Base-by-base conservation (phyloP, 2,888 invertebrate genomes). In the Druceiella hillmani region DNA sequence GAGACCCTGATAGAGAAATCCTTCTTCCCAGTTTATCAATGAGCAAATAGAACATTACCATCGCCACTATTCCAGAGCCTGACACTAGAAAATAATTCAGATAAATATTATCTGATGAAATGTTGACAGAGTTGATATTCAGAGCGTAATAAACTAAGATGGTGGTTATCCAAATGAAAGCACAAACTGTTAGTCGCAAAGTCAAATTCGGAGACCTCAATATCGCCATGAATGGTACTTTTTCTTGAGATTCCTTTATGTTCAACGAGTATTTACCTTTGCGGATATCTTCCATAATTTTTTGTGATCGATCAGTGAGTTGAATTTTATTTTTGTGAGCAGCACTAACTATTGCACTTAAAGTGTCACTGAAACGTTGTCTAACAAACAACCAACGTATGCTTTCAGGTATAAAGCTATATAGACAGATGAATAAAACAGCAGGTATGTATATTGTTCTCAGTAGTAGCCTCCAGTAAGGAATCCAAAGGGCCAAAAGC, bases 61-160 rank as follows among this genome's bases (percentile, higher is more conserved):
- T 77, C 1, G 75, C 79, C 1, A 81, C 81, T 36, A 80, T 70
- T 53, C 81, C 81, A 9, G 76, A 65, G n/a, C 13, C 27, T 6
- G 13, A 27, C 27, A 27, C 27, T 7, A 27, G 12, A 6, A 27
- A 13, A 10, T 14, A 27, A 9, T 27, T 75, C 50, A 82, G 82
- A 55, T 81, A 82, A 4, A 77, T 50, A 52, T 81, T 81, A 50
- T 80, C 81, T 26, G 73, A 67, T 15, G 27, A 14, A 27, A 83
- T 57, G 1, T 75, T 63, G 1, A 79, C 78, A 0, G 81, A 75
- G 55, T 79, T 80, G 25, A 83, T 56, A 2, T 78, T 79, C 15
- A 83, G 55, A 0, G 83, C 83, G 49, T 80, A 82, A 54, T 79
- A 83, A 5, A 82, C 74, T 41, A 82, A 72, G 1, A 78, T 74